Conservation (phyloP, 2,113 vertebrate genomes). For the Engystomops pustulosus region DNA sequence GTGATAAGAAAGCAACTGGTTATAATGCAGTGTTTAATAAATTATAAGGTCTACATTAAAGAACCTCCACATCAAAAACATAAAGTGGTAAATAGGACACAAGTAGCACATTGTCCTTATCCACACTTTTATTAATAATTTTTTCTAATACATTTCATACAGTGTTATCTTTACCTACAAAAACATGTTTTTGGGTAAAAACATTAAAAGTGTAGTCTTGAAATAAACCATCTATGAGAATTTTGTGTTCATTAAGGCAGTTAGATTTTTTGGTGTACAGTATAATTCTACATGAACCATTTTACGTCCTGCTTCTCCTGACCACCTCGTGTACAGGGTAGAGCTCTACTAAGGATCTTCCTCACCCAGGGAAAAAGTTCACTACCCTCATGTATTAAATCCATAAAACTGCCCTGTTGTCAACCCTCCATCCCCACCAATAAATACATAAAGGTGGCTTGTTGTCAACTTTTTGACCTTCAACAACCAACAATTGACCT, state of each 20-base stretch:
- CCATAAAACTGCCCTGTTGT: too few relatives aligned
- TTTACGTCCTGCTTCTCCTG: background rate
- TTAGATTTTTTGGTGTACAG: background rate
- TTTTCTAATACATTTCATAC: background rate
- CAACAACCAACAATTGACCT: too few relatives aligned
- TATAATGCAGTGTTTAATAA: constrained; percentile 18
- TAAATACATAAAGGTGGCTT: too few relatives aligned
- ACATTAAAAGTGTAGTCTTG: background rate
- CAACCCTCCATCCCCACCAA: too few relatives aligned
- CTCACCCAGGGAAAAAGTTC: too few relatives aligned
- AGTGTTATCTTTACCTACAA: background rate
- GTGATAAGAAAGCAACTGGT: constrained; percentile 31
- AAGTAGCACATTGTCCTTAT: background rate
- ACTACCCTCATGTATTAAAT: too few relatives aligned
- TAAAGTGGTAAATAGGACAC: background rate
- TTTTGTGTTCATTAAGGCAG: background rate
- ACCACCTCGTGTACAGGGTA: too few relatives aligned
- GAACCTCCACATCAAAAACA: background rate
- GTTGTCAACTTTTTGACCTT: too few relatives aligned
- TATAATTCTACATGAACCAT: background rate
- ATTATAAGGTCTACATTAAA: constrained; percentile 15
- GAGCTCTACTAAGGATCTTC: too few relatives aligned
- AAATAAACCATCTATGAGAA: background rate
- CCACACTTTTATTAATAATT: background rate
- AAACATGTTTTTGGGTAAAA: background rate